These are phyloP conservation scores for Tyria jacobaeae DNA, from an alignment of 2,888 invertebrate species.

Conservation along the genomic window DNA sequence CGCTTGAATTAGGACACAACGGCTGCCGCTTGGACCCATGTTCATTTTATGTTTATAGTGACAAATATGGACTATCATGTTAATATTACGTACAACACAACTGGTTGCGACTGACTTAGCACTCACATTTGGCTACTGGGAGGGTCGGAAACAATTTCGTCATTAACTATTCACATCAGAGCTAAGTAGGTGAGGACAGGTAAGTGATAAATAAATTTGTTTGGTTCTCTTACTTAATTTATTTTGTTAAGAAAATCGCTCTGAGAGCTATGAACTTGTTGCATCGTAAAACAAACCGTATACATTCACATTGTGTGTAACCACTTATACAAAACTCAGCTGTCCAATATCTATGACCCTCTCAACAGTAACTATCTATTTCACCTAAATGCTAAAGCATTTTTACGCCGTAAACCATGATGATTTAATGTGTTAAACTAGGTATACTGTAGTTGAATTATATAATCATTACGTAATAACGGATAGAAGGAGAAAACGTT, in stretches of 20 bases:
- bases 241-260: conserved; percentile 67
- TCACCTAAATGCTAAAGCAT: no score
- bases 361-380: background rate
- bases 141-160: conserved; percentile 58
- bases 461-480: background rate
- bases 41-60: conserved; percentile 67
- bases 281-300: conserved; percentile 26
- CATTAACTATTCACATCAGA: conserved; percentile 62
- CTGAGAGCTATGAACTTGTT: conserved; percentile 64
- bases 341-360: background rate
- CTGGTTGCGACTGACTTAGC: conserved; percentile 38
- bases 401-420: no score
- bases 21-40: conserved; percentile 56
- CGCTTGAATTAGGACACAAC: conserved; percentile 65
- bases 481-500: background rate
- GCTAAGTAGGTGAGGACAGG: conserved; percentile 47
- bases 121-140: conserved; percentile 45
- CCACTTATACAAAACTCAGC: background rate
- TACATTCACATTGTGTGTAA: background rate
- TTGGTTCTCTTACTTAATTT: conserved; percentile 58
- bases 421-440: no score
- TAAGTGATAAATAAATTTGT: conserved; percentile 54
- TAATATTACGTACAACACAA: conserved; percentile 57
- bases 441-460: background rate
- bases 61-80: conserved; percentile 64